Percentiles rank a stretch among this genome's conserved stretches.
These are phyloP conservation scores for Hydrocynus forskahlii DNA, from an alignment of 2,797 vertebrate species.

Conservation along the genomic window DNA sequence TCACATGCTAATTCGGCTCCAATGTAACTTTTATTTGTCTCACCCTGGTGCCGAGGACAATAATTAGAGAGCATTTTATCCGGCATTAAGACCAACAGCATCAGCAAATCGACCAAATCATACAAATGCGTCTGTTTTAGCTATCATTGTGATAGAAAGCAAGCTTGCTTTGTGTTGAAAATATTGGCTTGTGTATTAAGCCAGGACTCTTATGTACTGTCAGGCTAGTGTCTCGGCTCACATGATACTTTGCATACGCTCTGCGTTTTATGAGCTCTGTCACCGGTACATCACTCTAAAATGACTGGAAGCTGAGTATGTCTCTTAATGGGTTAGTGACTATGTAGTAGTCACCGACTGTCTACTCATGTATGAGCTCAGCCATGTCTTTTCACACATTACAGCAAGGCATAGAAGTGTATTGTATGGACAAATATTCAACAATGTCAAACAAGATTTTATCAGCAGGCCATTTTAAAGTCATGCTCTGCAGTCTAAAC, in stretches of 20 bases:
- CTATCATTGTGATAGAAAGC: constrained; percentile 29
- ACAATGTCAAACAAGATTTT: neutral
- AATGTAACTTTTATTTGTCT: constrained; percentile 76
- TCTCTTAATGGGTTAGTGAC: neutral
- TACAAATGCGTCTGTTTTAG: constrained; percentile 44
- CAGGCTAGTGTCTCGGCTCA: neutral
- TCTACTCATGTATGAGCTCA: neutral
- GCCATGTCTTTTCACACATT: neutral
- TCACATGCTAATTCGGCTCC: constrained; percentile 84
- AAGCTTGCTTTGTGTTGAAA: constrained; percentile 26
- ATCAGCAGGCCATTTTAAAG: too few species aligned
- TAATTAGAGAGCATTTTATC: constrained; percentile 60
- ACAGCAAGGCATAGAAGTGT: neutral
- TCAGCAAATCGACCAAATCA: constrained; percentile 52
- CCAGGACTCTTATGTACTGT: neutral
- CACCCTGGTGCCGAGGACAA: constrained; percentile 52
- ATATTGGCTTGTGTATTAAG: constrained; percentile 39
- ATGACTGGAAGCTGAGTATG: neutral
- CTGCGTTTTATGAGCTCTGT: neutral
- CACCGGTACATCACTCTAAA: neutral
- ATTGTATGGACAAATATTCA: neutral
- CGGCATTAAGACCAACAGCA: constrained; percentile 52
- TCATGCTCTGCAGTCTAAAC: too few species aligned
- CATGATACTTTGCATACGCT: neutral
- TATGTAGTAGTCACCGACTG: neutral